Conservation (phyloP, 2,888 invertebrate genomes). For the Ichneumon xanthorius region DNA sequence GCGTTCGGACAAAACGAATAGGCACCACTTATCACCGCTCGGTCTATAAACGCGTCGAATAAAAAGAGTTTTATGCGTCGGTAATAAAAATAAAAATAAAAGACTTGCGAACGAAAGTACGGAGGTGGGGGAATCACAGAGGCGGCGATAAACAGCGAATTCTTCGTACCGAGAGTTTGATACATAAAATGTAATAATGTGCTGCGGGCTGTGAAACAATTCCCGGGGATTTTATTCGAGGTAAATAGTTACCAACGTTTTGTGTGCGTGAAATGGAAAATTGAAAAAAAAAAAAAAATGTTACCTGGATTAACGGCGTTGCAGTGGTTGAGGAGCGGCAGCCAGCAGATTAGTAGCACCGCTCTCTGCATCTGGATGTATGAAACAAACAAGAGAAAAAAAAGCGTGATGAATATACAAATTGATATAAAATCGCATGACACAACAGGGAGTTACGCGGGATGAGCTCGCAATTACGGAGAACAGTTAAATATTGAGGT, state of each 20-base stretch:
- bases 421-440: neutral
- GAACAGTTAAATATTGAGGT: neutral
- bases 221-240: conserved; percentile 9
- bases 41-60: neutral
- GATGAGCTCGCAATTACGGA: neutral
- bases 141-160: conserved; percentile 26
- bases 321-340: conserved; percentile 84
- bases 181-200: neutral
- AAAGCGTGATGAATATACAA: conserved; percentile 16
- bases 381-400: conserved; percentile 68
- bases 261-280: conserved; percentile 3
- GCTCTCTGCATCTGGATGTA: conserved; percentile 83
- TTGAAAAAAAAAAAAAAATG: conserved; percentile 61
- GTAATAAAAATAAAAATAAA: conserved; percentile 4
- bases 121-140: neutral
- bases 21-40: neutral
- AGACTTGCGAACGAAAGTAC: neutral
- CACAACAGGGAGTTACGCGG: neutral
- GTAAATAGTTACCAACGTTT: neutral
- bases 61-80: neutral
- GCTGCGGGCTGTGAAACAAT: neutral
- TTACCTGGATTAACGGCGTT: conserved; percentile 84
- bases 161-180: conserved; percentile 11
- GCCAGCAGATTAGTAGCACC: conserved; percentile 83
- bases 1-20: neutral